Conservation (phyloP, 2,113 vertebrate genomes). For the Catharus fuscescens region DNA sequence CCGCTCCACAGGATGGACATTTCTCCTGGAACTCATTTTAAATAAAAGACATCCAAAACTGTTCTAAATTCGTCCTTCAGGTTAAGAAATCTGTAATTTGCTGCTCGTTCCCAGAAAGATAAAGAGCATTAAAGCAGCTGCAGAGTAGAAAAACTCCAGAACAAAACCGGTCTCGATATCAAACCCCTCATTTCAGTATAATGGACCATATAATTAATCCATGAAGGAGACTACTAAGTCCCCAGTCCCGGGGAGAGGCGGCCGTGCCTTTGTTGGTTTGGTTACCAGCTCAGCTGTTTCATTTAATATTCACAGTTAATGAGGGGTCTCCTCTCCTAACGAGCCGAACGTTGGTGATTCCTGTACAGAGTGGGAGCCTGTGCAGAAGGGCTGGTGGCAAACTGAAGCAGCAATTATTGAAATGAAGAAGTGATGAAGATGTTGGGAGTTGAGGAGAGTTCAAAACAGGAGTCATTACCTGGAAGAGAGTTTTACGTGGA, state of each 20-base stretch:
- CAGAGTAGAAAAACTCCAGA: conserved; percentile 19
- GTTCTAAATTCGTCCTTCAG: neutral
- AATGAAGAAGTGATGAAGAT: neutral
- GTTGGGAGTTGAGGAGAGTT: neutral
- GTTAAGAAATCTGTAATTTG: conserved; percentile 3
- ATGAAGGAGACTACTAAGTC: conserved; percentile 67
- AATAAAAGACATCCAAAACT: neutral
- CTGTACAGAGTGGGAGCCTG: neutral
- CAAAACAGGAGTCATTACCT: neutral
- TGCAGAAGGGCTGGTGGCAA: neutral
- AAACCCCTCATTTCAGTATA: conserved; percentile 65
- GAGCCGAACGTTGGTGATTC: conserved; percentile 58
- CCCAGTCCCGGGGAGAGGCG: conserved; percentile 65
- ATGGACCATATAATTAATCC: conserved; percentile 78
- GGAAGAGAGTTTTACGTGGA: neutral
- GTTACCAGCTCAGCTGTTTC: conserved; percentile 76
- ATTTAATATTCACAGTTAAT: conserved; percentile 75
- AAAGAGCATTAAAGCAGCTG: conserved; percentile 38
- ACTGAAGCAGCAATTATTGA: neutral
- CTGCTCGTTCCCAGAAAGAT: neutral
- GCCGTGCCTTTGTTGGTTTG: conserved; percentile 70
- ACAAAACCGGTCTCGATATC: conserved; percentile 47
- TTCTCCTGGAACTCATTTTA: neutral
- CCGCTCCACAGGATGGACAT: rapidly evolving
- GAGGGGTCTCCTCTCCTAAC: conserved; percentile 69